Evolutionary conservation across 2,797 vertebrate species (phyloP), one percentile per base, ranked within the genome.

Genomic region (Clamator glandarius): DNA sequence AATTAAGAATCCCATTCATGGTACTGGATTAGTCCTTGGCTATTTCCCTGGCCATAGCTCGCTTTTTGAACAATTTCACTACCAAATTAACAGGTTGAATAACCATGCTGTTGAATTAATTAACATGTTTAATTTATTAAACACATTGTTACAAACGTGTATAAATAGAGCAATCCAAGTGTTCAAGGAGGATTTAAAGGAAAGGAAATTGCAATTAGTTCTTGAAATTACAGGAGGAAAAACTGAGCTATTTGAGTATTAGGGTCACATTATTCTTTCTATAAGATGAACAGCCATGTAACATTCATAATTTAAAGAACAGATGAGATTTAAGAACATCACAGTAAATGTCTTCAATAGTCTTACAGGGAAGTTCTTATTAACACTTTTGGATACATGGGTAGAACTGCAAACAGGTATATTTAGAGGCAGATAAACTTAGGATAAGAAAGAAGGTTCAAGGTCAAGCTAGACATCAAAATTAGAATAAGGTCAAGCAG

Each of bases 101-200:
- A 94, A 93, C 23, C 24, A 62, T 62, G 35, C 46, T 79, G 44
- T 72, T 90, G 63, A 75, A 87, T 84, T 82, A 94, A 92, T 76
- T 85, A 93, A 77, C 35, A 58, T 23, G 29, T 66, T 87, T 69
- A 59, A 89, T 66, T 76, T 79, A 77, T 89, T 79, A 76, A 94
- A 82, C 7, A 5, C 59, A 87, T 44, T 75, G 59, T 76, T 91
- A 83, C 12, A 52, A 74, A 92, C 26, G 18, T 59, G 17, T 67
- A 92, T 74, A 93, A 86, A 92, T 59, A 91, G 42, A 91, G 28
- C 16, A 82, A 89, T 87, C 91, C 55, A 91, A 76, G 46, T 66
- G 21, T 59, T 92, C 75, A 79, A 91, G 19, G 3, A 84, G 57
- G 48, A 92, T 87, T 89, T 85, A 80, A 82, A 91, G 42, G 20